Evolutionary conservation across 2,113 vertebrate species (phyloP), one percentile per base, ranked within the genome.

Genomic region (Propithecus coquereli): DNA sequence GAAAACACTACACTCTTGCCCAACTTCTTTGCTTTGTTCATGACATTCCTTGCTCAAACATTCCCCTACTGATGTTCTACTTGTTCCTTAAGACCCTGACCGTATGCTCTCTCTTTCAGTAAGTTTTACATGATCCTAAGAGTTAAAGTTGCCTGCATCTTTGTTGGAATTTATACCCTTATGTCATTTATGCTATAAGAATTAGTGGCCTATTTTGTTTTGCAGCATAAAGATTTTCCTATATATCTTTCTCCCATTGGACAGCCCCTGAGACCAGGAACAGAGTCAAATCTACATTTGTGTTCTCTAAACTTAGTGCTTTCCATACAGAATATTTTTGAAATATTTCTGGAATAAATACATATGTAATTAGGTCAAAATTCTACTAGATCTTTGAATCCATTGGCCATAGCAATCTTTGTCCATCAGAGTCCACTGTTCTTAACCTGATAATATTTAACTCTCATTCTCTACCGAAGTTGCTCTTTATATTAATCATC

Each of bases 271-370:
- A 84, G n/a, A 87, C 54, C 22, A 43, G 40, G 8, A 9, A 50
- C 50, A 80, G 11, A 40, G 65, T 61, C 20, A n/a, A 66, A 86
- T 81, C 81, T 61, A 45, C 27, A 45, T 61, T 59, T 89, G 20
- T 61, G 71, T 40, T 17, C 61, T 61, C 65, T 77, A 40, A 91
- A 81, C 43, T 34, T 32, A 68, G 61, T 74, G 27, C 8, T 34
- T 79, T 61, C 32, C 27, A 57, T 45, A 71, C 1, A 45, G 25
- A 30, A 34, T 73, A 70, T 81, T 88, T 90, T 50, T 57, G 63
- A 95, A 83, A 76, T 74, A 87, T 92, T 68, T 94, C 85, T 90
- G 32, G 45, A 74, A 90, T 85, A 52, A 93, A 93, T 71, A 65
- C 8, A 37, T 87, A 27, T n/a, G 12, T 57, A 95, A n/a, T 87